phyloP scores from a whole-genome alignment of 2,797 vertebrate species.

The Fistularia tabacaria region DNA sequence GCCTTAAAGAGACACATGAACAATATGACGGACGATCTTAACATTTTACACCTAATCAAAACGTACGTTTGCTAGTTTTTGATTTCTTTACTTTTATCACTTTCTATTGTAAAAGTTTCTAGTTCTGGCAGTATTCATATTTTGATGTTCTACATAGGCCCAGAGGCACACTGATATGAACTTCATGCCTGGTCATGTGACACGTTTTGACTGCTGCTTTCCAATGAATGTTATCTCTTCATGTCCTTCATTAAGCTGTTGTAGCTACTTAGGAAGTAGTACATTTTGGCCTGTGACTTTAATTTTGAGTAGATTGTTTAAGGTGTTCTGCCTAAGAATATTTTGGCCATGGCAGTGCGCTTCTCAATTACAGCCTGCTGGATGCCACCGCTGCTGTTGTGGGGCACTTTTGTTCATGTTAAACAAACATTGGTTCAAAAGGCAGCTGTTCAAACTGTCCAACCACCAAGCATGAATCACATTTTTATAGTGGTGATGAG shows the following conservation, averaged over 20 bases:
- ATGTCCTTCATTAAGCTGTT: neutral
- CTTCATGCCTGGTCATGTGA: slow-evolving; percentile 50
- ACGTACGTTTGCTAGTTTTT: too few relatives aligned
- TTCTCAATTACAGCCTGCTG: too few relatives aligned
- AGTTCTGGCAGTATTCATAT: slow-evolving; percentile 28
- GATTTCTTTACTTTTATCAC: slow-evolving; percentile 16
- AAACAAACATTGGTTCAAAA: neutral
- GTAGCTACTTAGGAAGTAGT: neutral
- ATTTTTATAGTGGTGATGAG: slow-evolving; percentile 36
- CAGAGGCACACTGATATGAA: slow-evolving; percentile 35
- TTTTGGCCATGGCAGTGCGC: too few relatives aligned
- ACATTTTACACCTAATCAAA: too few relatives aligned
- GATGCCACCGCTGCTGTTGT: neutral
- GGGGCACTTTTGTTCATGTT: too few relatives aligned
- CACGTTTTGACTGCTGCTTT: slow-evolving; percentile 23
- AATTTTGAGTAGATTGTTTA: neutral
- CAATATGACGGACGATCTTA: too few relatives aligned
- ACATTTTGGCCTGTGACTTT: neutral
- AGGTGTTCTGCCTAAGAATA: too few relatives aligned
- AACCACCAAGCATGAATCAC: slow-evolving; percentile 46
- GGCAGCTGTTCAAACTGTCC: slow-evolving; percentile 30
- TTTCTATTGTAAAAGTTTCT: slow-evolving; percentile 21
- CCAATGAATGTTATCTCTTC: neutral
- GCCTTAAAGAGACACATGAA: too few relatives aligned
- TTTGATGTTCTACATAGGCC: slow-evolving; percentile 32